A percentile compares a stretch with the other conserved stretches of the same genome.
phyloP scores from a whole-genome alignment of 2,113 vertebrate genomes.

The Isurus oxyrinchus region DNA sequence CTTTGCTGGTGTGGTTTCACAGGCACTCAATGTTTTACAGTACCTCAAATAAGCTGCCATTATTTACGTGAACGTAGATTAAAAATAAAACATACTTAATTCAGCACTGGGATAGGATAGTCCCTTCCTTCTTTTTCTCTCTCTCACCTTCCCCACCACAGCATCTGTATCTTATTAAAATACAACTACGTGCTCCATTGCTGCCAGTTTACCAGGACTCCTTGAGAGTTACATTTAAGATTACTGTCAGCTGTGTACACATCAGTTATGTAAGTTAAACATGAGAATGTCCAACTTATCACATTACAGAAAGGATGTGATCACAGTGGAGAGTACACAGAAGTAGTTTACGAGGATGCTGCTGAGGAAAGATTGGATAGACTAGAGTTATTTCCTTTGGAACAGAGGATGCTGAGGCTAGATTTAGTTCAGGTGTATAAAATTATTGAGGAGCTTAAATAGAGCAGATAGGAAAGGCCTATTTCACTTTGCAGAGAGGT shows the following conservation, averaged over 20 bases:
- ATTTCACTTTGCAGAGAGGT: background rate
- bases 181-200: background rate
- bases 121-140: background rate
- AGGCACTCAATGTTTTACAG: background rate
- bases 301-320: background rate
- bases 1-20: background rate
- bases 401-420: background rate
- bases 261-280: background rate
- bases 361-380: background rate
- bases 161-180: background rate
- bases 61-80: background rate
- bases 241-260: background rate
- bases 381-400: background rate
- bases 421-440: background rate
- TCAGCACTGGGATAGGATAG: background rate
- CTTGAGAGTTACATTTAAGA: background rate
- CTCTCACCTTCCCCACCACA: background rate
- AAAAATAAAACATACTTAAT: background rate
- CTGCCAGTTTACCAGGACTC: background rate
- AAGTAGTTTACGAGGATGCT: background rate
- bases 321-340: background rate
- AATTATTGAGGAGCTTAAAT: too few species aligned
- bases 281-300: background rate
- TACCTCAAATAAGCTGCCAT: background rate
- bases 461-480: background rate